These are phyloP conservation scores for Chloroclysta siterata DNA, from an alignment of 2,888 invertebrate species.

Conservation along the genomic window DNA sequence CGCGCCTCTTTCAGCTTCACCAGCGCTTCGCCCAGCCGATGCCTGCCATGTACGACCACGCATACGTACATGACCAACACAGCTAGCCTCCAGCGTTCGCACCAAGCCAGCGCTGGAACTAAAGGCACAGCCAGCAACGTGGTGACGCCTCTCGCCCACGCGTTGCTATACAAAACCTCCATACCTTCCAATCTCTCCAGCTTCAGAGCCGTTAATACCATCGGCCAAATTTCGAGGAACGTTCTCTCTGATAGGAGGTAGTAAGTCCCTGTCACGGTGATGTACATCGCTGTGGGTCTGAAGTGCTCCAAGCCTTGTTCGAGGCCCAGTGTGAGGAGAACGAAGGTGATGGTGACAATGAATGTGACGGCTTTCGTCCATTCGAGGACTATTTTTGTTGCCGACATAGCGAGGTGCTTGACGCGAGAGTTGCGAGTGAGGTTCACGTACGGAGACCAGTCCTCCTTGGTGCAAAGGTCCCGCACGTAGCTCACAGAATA, in stretches of 20 bases:
- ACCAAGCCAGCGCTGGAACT: conserved; percentile 82
- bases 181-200: conserved; percentile 88
- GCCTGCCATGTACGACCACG: conserved; percentile 87
- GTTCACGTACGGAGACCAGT: conserved; percentile 91
- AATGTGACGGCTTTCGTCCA: conserved; percentile 93
- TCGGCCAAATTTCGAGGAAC: conserved; percentile 87
- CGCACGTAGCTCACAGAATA: conserved; percentile 91
- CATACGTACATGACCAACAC: conserved; percentile 87
- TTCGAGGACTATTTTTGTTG: conserved; percentile 91
- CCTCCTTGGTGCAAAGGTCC: conserved; percentile 89
- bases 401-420: conserved; percentile 92
- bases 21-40: conserved; percentile 84
- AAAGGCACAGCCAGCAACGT: conserved; percentile 84
- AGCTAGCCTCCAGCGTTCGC: conserved; percentile 85
- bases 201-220: conserved; percentile 84
- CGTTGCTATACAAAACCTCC: conserved; percentile 88
- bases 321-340: conserved; percentile 89
- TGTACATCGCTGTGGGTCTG: conserved; percentile 88
- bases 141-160: conserved; percentile 86
- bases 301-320: conserved; percentile 91
- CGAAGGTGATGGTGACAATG: conserved; percentile 90
- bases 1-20: conserved; percentile 85
- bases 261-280: conserved; percentile 87
- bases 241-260: conserved; percentile 90
- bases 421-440: conserved; percentile 89